Evolutionary conservation across 2,113 vertebrate species (phyloP), one percentile per base, ranked within the genome.

Genomic region (Chelonoidis abingdonii): DNA sequence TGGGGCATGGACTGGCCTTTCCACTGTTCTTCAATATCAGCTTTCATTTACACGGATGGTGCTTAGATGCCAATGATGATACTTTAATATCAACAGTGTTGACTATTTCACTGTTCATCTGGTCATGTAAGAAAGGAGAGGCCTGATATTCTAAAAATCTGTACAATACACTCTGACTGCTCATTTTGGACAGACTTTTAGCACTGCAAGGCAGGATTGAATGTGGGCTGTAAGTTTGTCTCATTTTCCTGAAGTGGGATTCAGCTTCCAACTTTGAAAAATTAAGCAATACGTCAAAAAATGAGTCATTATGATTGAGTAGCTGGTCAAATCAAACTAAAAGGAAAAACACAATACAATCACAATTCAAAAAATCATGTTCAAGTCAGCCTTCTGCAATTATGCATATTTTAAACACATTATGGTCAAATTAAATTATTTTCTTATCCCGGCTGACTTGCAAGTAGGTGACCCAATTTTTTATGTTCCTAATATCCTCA

Each of bases 41-140:
- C 29, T 10, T 5, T 82, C 80, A 84, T 22, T 87, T 62, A 56
- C 0, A 0, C 3, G 3, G 17, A 8, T 72, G 65, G 65, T 22
- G 35, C 19, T 72, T 72, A 21, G n/a, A 72, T 38, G n/a, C 31
- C 12, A 38, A 72, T 38, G 17, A 38, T 5, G 35, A 13, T 75
- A 25, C 29, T n/a, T 88, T 83, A 65, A 62, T 56, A 65, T 22
- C 29, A 87, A 4, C 14, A 24, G 52, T 44, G 25, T 13, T 72
- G n/a, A 38, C 35, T 56, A 80, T 50, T 83, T 91, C 27, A 89
- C 53, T 44, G 72, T 9, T 57, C 16, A 62, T 89, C 56, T 79
- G 57, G 4, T 1, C 4, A 59, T 72, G 19, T 2, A 52, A 59
- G 3, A n/a, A 31, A 79, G 17, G 31, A 53, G 19, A 22, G 9